phyloP scores from a whole-genome alignment of 2,888 invertebrate species.

The Galerucella pusilla region DNA sequence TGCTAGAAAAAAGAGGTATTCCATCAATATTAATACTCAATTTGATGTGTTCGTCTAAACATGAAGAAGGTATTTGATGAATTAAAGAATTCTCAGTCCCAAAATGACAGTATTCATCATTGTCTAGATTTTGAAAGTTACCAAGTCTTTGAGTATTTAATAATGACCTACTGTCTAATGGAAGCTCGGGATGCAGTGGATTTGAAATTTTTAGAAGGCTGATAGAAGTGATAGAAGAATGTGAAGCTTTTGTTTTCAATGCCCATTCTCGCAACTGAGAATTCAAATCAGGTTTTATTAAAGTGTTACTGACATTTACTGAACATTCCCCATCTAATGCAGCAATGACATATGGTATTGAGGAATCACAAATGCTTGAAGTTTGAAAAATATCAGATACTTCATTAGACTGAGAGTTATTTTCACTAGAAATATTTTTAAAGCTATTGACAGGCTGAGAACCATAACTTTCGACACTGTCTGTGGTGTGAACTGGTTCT shows the following conservation, averaged over 20 bases:
- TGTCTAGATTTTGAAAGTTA: conserved; percentile 9
- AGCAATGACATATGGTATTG: neutral
- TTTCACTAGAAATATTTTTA: too few relatives aligned
- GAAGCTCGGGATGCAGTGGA: conserved; percentile 21
- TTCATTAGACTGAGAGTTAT: too few relatives aligned
- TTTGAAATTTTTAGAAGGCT: conserved; percentile 19
- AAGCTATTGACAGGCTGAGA: too few relatives aligned
- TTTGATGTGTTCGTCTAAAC: neutral
- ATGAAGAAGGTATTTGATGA: conserved; percentile 11
- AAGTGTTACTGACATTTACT: neutral
- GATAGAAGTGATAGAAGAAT: conserved; percentile 15
- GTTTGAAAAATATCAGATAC: neutral
- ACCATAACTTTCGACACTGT: too few relatives aligned
- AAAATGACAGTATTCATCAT: conserved; percentile 26
- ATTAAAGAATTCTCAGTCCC: conserved; percentile 19
- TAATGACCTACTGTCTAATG: conserved; percentile 21
- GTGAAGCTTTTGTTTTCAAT: conserved; percentile 20
- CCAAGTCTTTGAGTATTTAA: conserved; percentile 17
- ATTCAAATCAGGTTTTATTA: conserved; percentile 14
- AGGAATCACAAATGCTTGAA: neutral
- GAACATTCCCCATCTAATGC: neutral
- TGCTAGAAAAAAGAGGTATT: conserved; percentile 16
- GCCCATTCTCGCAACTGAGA: conserved; percentile 23
- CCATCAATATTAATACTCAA: conserved; percentile 21
- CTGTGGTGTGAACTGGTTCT: too few relatives aligned